phyloP scores from a whole-genome alignment of 2,113 vertebrate species.

The Marmota flaviventris region DNA sequence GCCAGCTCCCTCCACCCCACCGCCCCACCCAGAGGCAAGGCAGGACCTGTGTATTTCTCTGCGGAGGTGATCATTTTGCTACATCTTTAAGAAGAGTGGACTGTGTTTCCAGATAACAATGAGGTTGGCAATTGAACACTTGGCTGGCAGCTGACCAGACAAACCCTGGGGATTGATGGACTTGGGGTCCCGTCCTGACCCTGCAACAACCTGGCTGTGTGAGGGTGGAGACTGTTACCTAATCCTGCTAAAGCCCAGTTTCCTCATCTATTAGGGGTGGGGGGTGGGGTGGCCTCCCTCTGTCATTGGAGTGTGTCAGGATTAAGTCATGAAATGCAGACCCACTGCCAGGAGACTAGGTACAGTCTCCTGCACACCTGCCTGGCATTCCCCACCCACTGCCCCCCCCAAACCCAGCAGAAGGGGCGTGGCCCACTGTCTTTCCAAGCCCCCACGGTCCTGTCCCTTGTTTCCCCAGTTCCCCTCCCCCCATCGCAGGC shows the following conservation, averaged over 20 bases:
- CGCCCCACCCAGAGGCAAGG: not conserved
- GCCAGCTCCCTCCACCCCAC: no score
- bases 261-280: not conserved
- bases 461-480: not conserved
- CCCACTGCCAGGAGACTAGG: not conserved
- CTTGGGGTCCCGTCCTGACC: not conserved
- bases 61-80: not conserved
- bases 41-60: not conserved
- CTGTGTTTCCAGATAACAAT: not conserved
- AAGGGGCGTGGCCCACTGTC: not conserved
- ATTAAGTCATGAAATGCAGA: no score
- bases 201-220: rapidly evolving
- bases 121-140: not conserved
- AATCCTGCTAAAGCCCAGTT: not conserved
- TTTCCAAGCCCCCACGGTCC: not conserved
- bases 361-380: not conserved
- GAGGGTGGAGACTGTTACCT: not conserved
- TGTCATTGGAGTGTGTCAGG: rapidly evolving
- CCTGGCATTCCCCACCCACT: not conserved
- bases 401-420: no score
- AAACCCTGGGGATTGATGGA: not conserved
- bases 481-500: not conserved
- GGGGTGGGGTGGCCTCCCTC: rapidly evolving
- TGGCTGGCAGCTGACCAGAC: not conserved
- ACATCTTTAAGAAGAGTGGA: not conserved